Evolutionary conservation across 2,888 invertebrate genomes (phyloP), one percentile per base, ranked within the genome.

Genomic region (Chrysolina americana): DNA sequence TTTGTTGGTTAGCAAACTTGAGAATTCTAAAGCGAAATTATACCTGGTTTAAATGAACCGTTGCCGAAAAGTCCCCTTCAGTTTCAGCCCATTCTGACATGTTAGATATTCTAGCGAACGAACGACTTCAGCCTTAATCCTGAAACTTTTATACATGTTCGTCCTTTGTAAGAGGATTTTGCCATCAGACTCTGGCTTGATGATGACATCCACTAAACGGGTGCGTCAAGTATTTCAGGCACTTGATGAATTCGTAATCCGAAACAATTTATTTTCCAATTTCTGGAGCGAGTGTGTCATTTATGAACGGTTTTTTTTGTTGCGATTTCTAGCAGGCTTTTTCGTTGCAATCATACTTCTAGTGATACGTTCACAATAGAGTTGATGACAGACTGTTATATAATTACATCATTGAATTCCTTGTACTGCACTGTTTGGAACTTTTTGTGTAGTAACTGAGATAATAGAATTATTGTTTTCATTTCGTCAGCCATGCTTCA

Each of bases 111-210:
- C 50, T 0, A 28, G 48, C 19, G 28, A n/a, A 17, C 17, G 15
- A 66, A 66, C 6, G 23, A 8, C 17, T 48, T 66, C 28, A 66
- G 48, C 36, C 28, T 15, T 48, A 48, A 66, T 66, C 66, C 47
- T 28, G 28, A 66, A 28, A 48, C 0, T 13, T 48, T 48, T 19
- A 36, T 19, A 28, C 48, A 66, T 2, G 48, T 17, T 56, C 41
- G 53, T 53, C 19, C n/a, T 9, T 36, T 36, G 15, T 53, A 50
- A 65, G 65, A 48, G 70, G 70, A 70, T 70, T 70, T 72, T 59
- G 41, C 48, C 68, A 56, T 68, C 44, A 66, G 17, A 62, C 44
- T 19, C 28, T 47, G 66, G 28, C 72, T 62, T 72, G 72, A 59
- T 66, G 68, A 72, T 72, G 53, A 19, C 65, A 23, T 47, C 15